A percentile compares a stretch with the other conserved stretches of the same genome.
These are phyloP conservation scores for Pleuronectes platessa DNA, from an alignment of 2,113 vertebrate genomes.

Conservation along the genomic window DNA sequence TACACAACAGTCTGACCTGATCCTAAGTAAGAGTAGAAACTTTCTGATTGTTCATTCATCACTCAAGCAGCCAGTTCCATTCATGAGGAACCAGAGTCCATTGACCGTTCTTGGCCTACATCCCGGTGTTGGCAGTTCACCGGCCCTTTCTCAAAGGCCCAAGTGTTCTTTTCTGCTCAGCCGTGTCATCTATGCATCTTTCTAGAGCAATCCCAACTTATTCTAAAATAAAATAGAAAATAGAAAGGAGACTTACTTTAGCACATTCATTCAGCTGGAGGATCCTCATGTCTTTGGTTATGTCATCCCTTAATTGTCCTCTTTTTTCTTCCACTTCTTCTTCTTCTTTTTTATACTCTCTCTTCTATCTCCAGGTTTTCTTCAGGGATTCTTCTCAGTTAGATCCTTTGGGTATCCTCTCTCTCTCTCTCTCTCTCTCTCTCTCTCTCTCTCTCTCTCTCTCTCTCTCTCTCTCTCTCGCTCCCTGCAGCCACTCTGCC, in stretches of 20 bases:
- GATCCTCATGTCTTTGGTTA: slow-evolving; percentile 72
- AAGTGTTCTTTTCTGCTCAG: background rate
- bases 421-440: background rate
- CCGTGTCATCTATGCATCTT: background rate
- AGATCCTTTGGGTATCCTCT: slow-evolving; percentile 50
- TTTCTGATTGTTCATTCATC: background rate
- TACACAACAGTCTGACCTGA: too few species aligned
- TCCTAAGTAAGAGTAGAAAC: too few species aligned
- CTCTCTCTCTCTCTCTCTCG: too few species aligned
- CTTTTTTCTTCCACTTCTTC: background rate
- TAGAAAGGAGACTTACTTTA: slow-evolving; percentile 66
- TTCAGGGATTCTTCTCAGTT: slow-evolving; percentile 27
- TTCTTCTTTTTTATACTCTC: background rate
- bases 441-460: background rate
- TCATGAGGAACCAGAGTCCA: slow-evolving; percentile 27
- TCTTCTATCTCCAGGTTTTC: slow-evolving; percentile 1
- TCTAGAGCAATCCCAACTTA: background rate
- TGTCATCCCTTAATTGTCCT: slow-evolving; percentile 45
- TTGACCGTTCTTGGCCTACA: slow-evolving; percentile 16
- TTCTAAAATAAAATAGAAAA: background rate
- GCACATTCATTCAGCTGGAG: slow-evolving; percentile 68
- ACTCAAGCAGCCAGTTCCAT: slow-evolving; percentile 23
- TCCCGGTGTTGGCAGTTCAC: background rate
- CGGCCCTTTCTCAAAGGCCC: background rate
- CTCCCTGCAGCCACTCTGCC: background rate